These are phyloP conservation scores for Ctenomys sociabilis DNA, from an alignment of 2,113 vertebrate species.

Conservation along the genomic window DNA sequence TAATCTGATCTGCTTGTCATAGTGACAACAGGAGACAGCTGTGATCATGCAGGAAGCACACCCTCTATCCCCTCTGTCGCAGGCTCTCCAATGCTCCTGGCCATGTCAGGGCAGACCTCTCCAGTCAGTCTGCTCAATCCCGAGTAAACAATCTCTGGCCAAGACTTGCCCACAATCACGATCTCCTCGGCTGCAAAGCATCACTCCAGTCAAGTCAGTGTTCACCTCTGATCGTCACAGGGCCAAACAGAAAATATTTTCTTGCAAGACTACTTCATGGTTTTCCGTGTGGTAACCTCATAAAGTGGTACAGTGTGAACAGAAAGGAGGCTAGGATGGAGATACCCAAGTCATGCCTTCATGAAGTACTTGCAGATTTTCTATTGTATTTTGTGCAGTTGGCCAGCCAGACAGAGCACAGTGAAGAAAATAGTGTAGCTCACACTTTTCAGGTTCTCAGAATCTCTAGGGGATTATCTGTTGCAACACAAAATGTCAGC, in stretches of 20 bases:
- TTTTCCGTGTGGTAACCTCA: not conserved
- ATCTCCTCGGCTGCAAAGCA: not conserved
- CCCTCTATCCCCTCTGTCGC: not conserved
- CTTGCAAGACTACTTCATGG: not conserved
- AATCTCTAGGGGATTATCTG: not conserved
- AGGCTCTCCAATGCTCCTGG: too few species aligned
- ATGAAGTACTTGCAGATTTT: not conserved
- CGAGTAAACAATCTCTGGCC: not conserved
- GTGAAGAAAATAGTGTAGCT: not conserved
- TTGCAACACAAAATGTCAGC: not conserved
- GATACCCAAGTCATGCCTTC: accelerated
- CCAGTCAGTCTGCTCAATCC: not conserved
- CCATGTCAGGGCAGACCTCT: not conserved
- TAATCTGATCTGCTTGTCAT: not conserved
- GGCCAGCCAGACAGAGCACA: not conserved
- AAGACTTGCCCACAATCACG: not conserved
- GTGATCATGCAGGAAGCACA: not conserved
- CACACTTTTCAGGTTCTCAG: not conserved
- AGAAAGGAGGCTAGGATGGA: not conserved
- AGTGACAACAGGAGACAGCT: not conserved
- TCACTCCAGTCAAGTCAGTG: not conserved
- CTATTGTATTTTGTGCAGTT: not conserved
- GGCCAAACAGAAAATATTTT: not conserved
- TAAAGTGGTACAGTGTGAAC: not conserved
- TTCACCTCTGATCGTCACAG: not conserved